These are phyloP conservation scores for Troilus luridus DNA, from an alignment of 2,888 invertebrate species.

Conservation along the genomic window DNA sequence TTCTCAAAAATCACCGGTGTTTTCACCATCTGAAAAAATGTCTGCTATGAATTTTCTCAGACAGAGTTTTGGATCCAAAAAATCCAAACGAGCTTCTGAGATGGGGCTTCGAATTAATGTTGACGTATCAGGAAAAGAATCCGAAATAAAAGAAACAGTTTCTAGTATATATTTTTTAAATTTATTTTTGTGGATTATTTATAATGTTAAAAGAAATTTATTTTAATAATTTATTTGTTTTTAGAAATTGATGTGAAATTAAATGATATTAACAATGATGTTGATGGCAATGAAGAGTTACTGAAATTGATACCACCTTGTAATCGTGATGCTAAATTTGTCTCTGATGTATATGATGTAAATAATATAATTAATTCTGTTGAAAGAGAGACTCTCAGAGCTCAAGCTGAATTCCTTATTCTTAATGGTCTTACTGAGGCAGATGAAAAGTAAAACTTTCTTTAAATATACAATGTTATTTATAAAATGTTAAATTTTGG, in stretches of 20 bases:
- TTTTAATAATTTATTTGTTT: constrained; percentile 10
- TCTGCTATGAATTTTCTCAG: constrained; percentile 27
- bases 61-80: constrained; percentile 55
- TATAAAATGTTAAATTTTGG: neutral
- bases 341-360: constrained; percentile 52
- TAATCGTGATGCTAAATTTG: constrained; percentile 54
- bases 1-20: neutral
- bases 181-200: neutral
- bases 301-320: constrained; percentile 60
- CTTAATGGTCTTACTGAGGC: constrained; percentile 32
- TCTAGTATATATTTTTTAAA: constrained; percentile 10
- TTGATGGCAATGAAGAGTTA: constrained; percentile 53
- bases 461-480: neutral
- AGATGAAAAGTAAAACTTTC: constrained; percentile 56
- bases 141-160: constrained; percentile 53
- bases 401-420: constrained; percentile 58
- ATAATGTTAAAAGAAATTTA: neutral
- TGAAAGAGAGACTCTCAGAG: constrained; percentile 57
- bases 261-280: constrained; percentile 28
- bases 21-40: neutral
- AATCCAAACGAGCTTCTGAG: constrained; percentile 51
- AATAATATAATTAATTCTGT: constrained; percentile 50
- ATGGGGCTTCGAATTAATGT: neutral
- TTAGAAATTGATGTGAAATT: constrained; percentile 50
- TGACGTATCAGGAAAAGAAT: neutral